Evolutionary conservation across 1,140 invertebrate genomes (phyloP), one percentile per base, ranked within the genome.

Genomic region (Agrilus planipennis): DNA sequence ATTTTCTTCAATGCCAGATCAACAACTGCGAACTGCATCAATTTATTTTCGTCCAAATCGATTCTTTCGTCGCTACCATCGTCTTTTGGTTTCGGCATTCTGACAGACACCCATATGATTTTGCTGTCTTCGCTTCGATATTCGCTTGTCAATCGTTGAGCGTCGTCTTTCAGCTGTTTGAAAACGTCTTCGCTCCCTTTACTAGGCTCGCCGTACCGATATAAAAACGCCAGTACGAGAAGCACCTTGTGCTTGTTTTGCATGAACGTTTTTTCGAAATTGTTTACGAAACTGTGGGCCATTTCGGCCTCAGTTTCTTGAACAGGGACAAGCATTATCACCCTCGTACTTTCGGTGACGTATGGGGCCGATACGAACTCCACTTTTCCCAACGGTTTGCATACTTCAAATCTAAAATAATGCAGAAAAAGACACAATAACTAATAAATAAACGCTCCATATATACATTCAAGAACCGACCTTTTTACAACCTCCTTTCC

Each of bases 321-420:
- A 0, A 85, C 62, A 1, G 77, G 75, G 21, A 93, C 53, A 42
- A 93, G 57, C 38, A 93, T 65, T 48, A 79, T 77, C 2, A 94
- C 74, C 47, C 82, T 64, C 2, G 79, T 76, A 55, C 81, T 88
- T 70, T 94, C 90, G 0, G 86, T 94, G 2, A 93, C 88, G 62
- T 91, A 93, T 2, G 89, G 87, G 55, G 88, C 82, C 3, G 83
- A 76, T 6, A 92, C 69, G 27, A 92, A 75, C 64, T 93, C 85
- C 3, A 88, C 78, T 54, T 81, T 77, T 16, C 84, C 83, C 30
- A 94, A 60, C 1, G 85, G 81, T 50, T 91, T 82, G 34, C 78
- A 75, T 20, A 79, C 71, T 68, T 86, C 73, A 36, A 81, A 61
- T 51, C 71, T 70, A 41, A 23, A 60, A 53, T 7, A 32, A 6